Evolutionary conservation across 2,113 vertebrate species (phyloP), one percentile per base, ranked within the genome.

Genomic region (Polyodon spathula): DNA sequence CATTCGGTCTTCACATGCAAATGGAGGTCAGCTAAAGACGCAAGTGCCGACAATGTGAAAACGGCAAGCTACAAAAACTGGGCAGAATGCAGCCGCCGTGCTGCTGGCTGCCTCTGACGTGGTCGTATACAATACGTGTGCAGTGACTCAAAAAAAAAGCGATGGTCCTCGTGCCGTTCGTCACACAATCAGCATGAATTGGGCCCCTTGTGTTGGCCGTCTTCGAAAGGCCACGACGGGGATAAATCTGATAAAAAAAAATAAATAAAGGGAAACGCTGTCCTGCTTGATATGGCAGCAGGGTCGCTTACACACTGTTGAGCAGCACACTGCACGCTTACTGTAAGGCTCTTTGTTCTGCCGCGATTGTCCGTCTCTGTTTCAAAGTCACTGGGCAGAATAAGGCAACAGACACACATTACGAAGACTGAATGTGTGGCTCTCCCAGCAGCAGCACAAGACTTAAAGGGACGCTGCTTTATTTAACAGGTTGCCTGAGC

Each of bases 1-100:
- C 65, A 64, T 59, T 37, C 6, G 15, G n/a, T 8, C 60, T 12
- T 55, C 56, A 17, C 58, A 64, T 77, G 65, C 69, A 67, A 72
- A 76, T 40, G 4, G 60, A 66, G 68, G 83, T 80, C 72, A 37
- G 27, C 8, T 37, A 14, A 50, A 59, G 61, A 62, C 64, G 55
- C 4, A 66, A 65, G 43, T 63, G 43, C 54, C 84, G 81, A 84
- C 77, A 72, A 54, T 57, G 60, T 59, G 55, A 65, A 52, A 1
- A 51, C 4, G 39, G 63, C 39, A 15, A 17, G 17, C 7, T 54
- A 40, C 10, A 39, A 15, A n/a, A 37, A 51, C 17, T 42, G 14
- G 14, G n/a, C 15, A 37, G 17, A 39, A 8, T 27, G 27, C 53
- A 54, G 53, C 11, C 16, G n/a, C 16, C n/a, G 40, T 41, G 42